These are phyloP conservation scores for Chinchilla lanigera DNA, from an alignment of 2,113 vertebrate species.

Conservation along the genomic window DNA sequence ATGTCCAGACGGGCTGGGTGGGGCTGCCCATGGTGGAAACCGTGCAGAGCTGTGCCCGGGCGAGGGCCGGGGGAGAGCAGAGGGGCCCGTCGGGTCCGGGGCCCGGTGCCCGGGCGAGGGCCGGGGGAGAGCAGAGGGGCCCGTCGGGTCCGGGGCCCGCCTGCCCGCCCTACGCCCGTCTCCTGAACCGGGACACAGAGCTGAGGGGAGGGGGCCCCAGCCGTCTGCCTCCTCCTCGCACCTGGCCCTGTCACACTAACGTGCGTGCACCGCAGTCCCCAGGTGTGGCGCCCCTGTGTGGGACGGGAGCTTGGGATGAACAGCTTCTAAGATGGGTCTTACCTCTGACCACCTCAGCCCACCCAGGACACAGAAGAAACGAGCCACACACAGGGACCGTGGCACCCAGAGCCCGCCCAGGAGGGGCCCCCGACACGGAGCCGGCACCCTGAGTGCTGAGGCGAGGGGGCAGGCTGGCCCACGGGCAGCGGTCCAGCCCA, in stretches of 20 bases:
- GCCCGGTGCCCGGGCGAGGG: background rate
- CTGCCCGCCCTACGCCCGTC: background rate
- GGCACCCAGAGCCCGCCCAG: accelerated
- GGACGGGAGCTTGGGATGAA: background rate
- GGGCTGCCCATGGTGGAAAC: background rate
- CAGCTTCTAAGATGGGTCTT: background rate
- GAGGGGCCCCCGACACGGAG: accelerated
- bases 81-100: background rate
- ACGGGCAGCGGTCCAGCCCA: background rate
- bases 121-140: too few relatives aligned
- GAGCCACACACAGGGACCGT: background rate
- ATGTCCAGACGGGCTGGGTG: accelerated
- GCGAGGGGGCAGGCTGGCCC: background rate
- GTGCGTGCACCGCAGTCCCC: background rate
- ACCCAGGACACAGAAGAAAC: background rate
- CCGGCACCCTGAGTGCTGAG: accelerated
- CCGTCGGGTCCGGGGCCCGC: too few relatives aligned
- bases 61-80: background rate
- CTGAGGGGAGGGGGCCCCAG: background rate
- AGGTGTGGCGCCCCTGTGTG: accelerated
- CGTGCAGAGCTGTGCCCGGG: background rate
- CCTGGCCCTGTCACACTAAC: background rate
- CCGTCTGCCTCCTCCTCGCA: background rate
- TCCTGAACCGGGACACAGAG: background rate
- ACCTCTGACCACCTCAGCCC: background rate